Evolutionary conservation across 1,140 invertebrate species (phyloP), one percentile per base, ranked within the genome.

Genomic region (Dendrolimus punctatus): DNA sequence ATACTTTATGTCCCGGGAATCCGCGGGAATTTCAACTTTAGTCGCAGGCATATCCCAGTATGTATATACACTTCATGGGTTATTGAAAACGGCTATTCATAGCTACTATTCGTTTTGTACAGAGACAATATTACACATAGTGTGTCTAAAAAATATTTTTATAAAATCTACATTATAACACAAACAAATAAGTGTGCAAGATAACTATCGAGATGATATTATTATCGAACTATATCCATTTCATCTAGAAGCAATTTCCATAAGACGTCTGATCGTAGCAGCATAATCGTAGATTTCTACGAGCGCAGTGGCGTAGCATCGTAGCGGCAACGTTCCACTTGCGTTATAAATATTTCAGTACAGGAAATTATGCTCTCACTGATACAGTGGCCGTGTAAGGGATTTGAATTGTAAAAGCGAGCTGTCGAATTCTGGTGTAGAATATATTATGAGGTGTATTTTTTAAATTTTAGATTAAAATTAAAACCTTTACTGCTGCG

Each of bases 271-370:
- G 64, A 62, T 64, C 67, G 54, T 58, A 57, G 73, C 68, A 68
- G 68, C 69, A 68, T 64, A 64, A 53, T 69, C 71, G 69, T 73
- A 76, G 69, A 76, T 76, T 72, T 63, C 23, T 23, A 23, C 23
- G 23, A 23, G 23, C 55, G 58, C 68, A 60, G 70, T 61, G 59
- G 37, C 69, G 71, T 72, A 74, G 66, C 70, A 59, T 49, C 62
- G 66, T 71, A 70, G 68, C 65, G 65, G 60, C 67, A 65, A 70
- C 67, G 67, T 66, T 72, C 68, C 60, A 23, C 60, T 50, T 42
- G 42, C 55, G 67, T 60, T 80, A 85, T 85, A 85, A 85, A 85
- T 85, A 85, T 85, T 85, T 80, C 79, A 85, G 69, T 70, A 68
- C 71, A 72, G 81, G 78, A 80, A 82, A 85, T 85, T 85, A 85